These are phyloP conservation scores for Hesperophylax magnus DNA, from an alignment of 1,140 invertebrate species.

Conservation along the genomic window DNA sequence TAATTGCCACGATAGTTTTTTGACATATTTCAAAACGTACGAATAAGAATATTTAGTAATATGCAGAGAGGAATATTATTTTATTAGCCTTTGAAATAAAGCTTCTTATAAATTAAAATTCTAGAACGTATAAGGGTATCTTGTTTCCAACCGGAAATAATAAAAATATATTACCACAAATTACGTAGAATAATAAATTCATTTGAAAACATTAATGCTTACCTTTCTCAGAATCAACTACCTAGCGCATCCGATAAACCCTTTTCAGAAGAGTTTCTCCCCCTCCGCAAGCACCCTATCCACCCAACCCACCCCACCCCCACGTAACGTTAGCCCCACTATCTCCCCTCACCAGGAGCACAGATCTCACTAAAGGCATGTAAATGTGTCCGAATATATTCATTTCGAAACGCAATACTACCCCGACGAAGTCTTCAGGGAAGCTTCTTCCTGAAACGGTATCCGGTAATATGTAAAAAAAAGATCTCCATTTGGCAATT, in stretches of 20 bases:
- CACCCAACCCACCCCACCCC: too few species aligned
- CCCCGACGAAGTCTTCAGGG: background rate
- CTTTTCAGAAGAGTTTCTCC: conserved; percentile 39
- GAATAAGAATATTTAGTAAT: too few species aligned
- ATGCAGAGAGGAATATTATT: too few species aligned
- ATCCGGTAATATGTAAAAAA: conserved; percentile 15
- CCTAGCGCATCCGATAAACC: conserved; percentile 55
- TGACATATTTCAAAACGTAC: too few species aligned
- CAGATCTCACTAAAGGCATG: conserved; percentile 31
- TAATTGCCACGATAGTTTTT: too few species aligned
- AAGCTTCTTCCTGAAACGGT: background rate
- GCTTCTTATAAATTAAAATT: too few species aligned
- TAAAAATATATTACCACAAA: background rate
- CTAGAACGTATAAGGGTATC: too few species aligned
- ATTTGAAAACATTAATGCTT: conserved; percentile 7
- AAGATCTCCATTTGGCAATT: conserved; percentile 17
- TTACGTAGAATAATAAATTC: background rate
- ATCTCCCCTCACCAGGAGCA: background rate
- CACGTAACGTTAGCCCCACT: conserved; percentile 2
- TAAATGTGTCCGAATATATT: conserved; percentile 40
- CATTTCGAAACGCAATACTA: conserved; percentile 29
- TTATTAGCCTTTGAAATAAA: too few species aligned
- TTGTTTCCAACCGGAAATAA: too few species aligned
- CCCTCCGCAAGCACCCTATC: too few species aligned
- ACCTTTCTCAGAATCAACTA: conserved; percentile 45